phyloP scores from a whole-genome alignment of 2,888 invertebrate species.

The Pycnomerus fuliginosus region DNA sequence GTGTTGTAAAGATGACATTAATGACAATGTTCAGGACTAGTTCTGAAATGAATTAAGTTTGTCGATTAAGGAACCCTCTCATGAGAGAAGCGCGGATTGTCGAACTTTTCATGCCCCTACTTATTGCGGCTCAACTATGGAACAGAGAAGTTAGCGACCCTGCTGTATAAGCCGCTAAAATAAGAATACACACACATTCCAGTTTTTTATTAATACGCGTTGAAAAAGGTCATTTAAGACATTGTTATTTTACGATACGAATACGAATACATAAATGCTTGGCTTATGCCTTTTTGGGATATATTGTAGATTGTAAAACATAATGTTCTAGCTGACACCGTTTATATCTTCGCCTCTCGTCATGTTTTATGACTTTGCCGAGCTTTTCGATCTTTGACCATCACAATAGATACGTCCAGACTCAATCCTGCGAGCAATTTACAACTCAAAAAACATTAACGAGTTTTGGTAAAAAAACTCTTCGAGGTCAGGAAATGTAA shows the following conservation, averaged over 20 bases:
- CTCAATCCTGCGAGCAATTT: conserved; percentile 5
- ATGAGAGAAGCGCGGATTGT: conserved; percentile 30
- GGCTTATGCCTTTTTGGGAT: conserved; percentile 41
- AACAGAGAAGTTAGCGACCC: conserved; percentile 14
- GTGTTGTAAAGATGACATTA: conserved; percentile 26
- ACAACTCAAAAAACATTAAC: conserved; percentile 8
- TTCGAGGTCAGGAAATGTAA: conserved; percentile 33
- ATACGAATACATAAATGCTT: conserved; percentile 42
- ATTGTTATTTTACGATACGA: conserved; percentile 44
- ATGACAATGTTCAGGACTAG: conserved; percentile 30
- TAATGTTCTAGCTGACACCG: conserved; percentile 38
- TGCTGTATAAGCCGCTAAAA: conserved; percentile 29
- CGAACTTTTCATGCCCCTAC: conserved; percentile 20
- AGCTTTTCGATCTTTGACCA: conserved; percentile 22
- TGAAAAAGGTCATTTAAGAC: conserved; percentile 38
- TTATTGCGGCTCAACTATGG: conserved; percentile 21
- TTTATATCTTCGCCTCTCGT: conserved; percentile 33
- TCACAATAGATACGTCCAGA: conserved; percentile 14
- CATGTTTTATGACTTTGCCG: conserved; percentile 30
- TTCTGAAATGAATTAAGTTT: conserved; percentile 48
- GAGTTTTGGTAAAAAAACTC: background rate
- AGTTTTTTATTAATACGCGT: conserved; percentile 40
- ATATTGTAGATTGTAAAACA: conserved; percentile 46
- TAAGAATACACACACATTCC: conserved; percentile 37
- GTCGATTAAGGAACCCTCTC: conserved; percentile 44